A percentile compares a stretch with the other conserved stretches of the same genome.
Conservation (phyloP, 92 coral and sea anemone species). For the Plumapathes pennacea region DNA sequence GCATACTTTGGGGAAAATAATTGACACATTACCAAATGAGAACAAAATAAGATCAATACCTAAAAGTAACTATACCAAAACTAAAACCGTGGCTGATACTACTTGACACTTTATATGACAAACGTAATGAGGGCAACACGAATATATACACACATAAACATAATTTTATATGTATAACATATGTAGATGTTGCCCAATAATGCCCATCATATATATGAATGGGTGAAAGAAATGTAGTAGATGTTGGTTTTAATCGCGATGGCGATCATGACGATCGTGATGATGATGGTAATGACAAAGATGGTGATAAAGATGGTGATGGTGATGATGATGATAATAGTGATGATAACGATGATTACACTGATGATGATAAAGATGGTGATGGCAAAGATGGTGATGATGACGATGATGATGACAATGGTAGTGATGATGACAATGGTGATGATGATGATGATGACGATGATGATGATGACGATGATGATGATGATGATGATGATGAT, state of each 20-base stretch:
- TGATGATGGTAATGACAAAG: slow-evolving; percentile 6
- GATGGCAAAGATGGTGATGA: neutral
- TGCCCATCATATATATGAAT: too few species aligned
- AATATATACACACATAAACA: too few species aligned
- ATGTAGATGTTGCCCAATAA: too few species aligned
- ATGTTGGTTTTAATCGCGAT: slow-evolving; percentile 2
- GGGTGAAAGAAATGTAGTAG: neutral
- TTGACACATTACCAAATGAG: too few species aligned
- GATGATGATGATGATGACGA: slow-evolving; percentile 6
- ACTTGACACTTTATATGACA: too few species aligned
- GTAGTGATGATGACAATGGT: slow-evolving; percentile 2
- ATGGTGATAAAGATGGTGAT: neutral
- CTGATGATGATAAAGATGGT: slow-evolving; percentile 11
- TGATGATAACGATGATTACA: neutral
- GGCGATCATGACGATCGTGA: slow-evolving; percentile 5
- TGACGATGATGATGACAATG: slow-evolving; percentile 7
- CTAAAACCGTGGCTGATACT: too few species aligned
- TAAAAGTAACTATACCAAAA: too few species aligned
- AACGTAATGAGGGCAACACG: too few species aligned
- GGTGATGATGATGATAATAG: slow-evolving; percentile 8
- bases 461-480: slow-evolving; percentile 4
- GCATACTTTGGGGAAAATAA: too few species aligned
- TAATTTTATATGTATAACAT: too few species aligned
- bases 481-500: slow-evolving; percentile 1
- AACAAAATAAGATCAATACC: too few species aligned